Evolutionary conservation across 2,113 vertebrate genomes (phyloP).

Genomic region (Alaudala cheleensis): DNA sequence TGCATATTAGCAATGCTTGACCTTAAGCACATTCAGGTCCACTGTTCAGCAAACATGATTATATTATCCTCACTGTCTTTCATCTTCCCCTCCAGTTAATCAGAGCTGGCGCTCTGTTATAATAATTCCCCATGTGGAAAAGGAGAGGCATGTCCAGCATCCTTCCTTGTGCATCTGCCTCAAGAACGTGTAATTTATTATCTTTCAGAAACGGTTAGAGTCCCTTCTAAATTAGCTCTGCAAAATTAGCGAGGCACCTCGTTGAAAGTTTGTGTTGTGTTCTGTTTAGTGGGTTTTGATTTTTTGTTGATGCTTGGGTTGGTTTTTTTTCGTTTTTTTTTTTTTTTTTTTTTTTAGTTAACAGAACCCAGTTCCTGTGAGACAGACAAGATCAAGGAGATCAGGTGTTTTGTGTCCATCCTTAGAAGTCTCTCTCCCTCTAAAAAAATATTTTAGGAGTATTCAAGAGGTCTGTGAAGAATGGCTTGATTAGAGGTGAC

Average conservation of each 20-base stretch:
- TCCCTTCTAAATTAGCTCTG: background rate
- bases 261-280: background rate
- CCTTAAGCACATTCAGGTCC: background rate
- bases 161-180: background rate
- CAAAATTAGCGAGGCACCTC: background rate
- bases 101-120: background rate
- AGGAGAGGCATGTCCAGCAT: background rate
- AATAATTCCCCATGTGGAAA: constrained; percentile 22
- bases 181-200: background rate
- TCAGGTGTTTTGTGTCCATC: too few species aligned
- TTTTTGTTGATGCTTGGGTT: background rate
- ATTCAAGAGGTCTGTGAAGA: background rate
- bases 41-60: background rate
- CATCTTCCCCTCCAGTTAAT: constrained; percentile 9
- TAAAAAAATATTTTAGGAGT: background rate
- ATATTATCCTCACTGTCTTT: constrained; percentile 29
- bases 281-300: background rate
- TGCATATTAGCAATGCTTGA: constrained; percentile 8
- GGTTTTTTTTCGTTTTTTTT: too few species aligned
- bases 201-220: constrained; percentile 19
- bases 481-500: background rate
- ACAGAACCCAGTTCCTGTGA: background rate
- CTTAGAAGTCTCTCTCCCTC: background rate
- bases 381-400: background rate
- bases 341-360: too few species aligned